Evolutionary conservation across 2,113 vertebrate genomes (phyloP), one percentile per base, ranked within the genome.

Genomic region (Danionella cerebrum): DNA sequence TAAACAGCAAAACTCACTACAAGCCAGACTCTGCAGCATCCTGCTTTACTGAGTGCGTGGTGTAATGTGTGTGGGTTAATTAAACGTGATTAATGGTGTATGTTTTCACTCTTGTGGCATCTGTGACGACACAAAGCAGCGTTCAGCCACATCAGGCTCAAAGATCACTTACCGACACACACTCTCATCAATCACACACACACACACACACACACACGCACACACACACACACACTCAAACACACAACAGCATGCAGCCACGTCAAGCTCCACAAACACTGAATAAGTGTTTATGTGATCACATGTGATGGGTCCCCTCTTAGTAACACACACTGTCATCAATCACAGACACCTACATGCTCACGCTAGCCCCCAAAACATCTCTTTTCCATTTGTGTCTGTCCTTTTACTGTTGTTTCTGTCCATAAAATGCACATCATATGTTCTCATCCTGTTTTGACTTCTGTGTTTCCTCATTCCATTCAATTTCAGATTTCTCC

Each of bases 201-300:
- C 51, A 58, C 39, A 54, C 39, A 54, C 11, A 41, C 44, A 58
- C 62, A 58, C 22, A 36, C 21, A 41, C 33, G n/a, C n/a, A n/a
- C n/a, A n/a, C n/a, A n/a, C n/a, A n/a, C n/a, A n/a, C n/a, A n/a
- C n/a, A n/a, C n/a, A n/a, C n/a, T n/a, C n/a, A n/a, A n/a, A n/a
- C n/a, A n/a, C n/a, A n/a, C n/a, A 52, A 42, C 38, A 13, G 47
- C 24, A 27, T 27, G 18, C 66, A 27, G 24, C 11, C 12, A 31
- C 31, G 63, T 69, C 66, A 58, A 47, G 59, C 52, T 48, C 52
- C 53, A 63, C 42, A 65, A 54, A 24, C 31, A 52, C 66, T 70
- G 67, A 75, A 75, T 66, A 75, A 75, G 72, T 75, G 72, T 75
- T 67, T 75, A 67, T 75, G 67, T 75, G 72, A 75, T 75, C 67